A percentile compares a stretch with the other conserved stretches of the same genome.
Evolutionary conservation across 2,797 vertebrate species (phyloP).

Genomic region (Pyrocephalus nanus): DNA sequence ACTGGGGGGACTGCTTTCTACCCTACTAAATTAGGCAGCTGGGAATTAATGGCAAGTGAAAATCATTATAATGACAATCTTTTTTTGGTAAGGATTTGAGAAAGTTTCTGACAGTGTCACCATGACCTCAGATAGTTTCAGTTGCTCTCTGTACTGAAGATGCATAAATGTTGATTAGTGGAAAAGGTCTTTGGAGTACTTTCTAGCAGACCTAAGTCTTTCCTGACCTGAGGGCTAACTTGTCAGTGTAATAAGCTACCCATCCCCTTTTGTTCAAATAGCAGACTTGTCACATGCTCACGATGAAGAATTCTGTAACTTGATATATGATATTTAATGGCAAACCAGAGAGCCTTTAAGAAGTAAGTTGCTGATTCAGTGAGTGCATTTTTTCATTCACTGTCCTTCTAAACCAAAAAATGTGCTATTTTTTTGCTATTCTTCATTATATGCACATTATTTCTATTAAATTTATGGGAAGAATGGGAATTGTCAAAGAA

Average conservation of each 20-base stretch:
- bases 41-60: slow-evolving; percentile 46
- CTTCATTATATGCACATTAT: not conserved
- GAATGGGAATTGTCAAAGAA: not conserved
- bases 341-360: not conserved
- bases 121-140: not conserved
- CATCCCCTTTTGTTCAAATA: not conserved
- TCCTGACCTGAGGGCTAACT: not conserved
- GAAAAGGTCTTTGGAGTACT: not conserved
- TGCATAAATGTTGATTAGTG: not conserved
- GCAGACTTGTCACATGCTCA: not conserved
- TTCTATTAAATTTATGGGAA: not conserved
- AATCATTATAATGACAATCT: slow-evolving; percentile 12
- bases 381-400: not conserved
- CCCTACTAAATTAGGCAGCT: slow-evolving; percentile 6
- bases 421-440: not conserved
- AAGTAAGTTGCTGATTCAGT: not conserved
- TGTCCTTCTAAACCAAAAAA: not conserved
- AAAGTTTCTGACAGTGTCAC: not conserved
- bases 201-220: not conserved
- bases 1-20: slow-evolving; percentile 6
- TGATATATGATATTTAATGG: not conserved
- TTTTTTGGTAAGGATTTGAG: slow-evolving; percentile 4
- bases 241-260: not conserved
- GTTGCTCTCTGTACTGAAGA: not conserved
- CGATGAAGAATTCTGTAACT: not conserved